Conservation (phyloP, 2,888 invertebrate species). For the Archaeoteleia sp. region DNA sequence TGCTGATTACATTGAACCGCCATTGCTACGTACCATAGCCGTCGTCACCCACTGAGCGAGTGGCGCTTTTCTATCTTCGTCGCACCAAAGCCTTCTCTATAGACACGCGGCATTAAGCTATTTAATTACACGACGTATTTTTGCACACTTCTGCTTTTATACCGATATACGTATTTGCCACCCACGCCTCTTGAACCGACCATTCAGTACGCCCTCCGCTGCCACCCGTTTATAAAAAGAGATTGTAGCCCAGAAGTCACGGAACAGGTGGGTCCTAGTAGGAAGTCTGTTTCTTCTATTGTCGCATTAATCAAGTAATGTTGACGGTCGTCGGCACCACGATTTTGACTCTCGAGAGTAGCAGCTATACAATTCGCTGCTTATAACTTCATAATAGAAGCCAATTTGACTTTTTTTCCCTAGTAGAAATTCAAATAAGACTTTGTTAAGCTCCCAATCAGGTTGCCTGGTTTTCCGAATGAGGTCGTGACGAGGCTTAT, state of each 20-base stretch:
- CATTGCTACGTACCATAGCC: slow-evolving; percentile 49
- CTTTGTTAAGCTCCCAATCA: too few relatives aligned
- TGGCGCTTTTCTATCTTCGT: slow-evolving; percentile 55
- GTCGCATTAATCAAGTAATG: too few relatives aligned
- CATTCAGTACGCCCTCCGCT: slow-evolving; percentile 2
- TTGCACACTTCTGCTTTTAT: slow-evolving; percentile 36
- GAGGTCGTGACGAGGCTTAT: too few relatives aligned
- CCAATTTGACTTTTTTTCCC: too few relatives aligned
- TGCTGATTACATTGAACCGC: slow-evolving; percentile 64
- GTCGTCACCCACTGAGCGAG: slow-evolving; percentile 31
- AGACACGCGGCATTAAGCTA: slow-evolving; percentile 58
- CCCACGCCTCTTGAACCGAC: slow-evolving; percentile 27
- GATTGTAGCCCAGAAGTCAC: neutral
- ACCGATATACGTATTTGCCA: slow-evolving; percentile 21
- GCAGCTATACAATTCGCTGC: too few relatives aligned
- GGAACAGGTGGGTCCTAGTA: slow-evolving; percentile 34
- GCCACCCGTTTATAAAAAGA: too few relatives aligned
- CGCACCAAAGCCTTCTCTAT: slow-evolving; percentile 35
- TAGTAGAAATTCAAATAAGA: too few relatives aligned
- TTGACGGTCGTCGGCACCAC: too few relatives aligned
- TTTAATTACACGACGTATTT: slow-evolving; percentile 63
- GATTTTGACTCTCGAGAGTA: too few relatives aligned
- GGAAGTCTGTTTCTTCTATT: too few relatives aligned
- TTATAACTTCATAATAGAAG: too few relatives aligned
- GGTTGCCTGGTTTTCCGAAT: too few relatives aligned